Base-by-base conservation (phyloP, 2,888 invertebrate genomes). In the Bimastos eiseni region DNA sequence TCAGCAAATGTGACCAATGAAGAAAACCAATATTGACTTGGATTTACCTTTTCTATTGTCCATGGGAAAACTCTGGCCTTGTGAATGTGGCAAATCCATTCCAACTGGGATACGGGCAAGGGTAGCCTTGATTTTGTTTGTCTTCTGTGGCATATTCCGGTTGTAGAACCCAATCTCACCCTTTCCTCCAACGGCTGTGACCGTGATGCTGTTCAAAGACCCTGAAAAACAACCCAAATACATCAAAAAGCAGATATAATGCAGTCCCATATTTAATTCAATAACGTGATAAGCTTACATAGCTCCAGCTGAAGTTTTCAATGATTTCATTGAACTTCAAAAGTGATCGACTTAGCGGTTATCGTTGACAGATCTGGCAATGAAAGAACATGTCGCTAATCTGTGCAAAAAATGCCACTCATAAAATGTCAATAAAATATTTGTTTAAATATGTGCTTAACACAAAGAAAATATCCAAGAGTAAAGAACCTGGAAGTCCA, bases 81-180 rank as follows among this genome's bases (percentile, higher is more conserved):
- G 37, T 36, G 86, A 24, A 33, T n/a, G 34, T 86, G 86, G 37
- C 24, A 36, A 86, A 92, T 94, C 94, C 36, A 94, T 93, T 17
- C 89, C 95, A 89, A 95, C 93, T n/a, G 95, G 95, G 91, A 95
- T 95, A 91, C 93, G 95, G 36, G 95, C 95, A 33, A 95, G 94
- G 70, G 95, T 93, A 37, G 95, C 95, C 93, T 95, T 95, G 41
- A 95, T 94, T 92, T 94, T 95, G 92, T 93, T 93, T 89, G 93
- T 94, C 90, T 93, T 93, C 30, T 92, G 91, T 86, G 86, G 37
- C 36, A 93, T 93, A 30, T 93, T 92, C 90, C 93, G 93, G 89
- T 93, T 93, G 84, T 94, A 93, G 92, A 93, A 94, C 24, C 94
- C 94, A 84, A 94, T 94, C 44, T 94, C 94, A 17, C 93, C 93